phyloP scores from a whole-genome alignment of 2,797 vertebrate genomes.

The Anas acuta region DNA sequence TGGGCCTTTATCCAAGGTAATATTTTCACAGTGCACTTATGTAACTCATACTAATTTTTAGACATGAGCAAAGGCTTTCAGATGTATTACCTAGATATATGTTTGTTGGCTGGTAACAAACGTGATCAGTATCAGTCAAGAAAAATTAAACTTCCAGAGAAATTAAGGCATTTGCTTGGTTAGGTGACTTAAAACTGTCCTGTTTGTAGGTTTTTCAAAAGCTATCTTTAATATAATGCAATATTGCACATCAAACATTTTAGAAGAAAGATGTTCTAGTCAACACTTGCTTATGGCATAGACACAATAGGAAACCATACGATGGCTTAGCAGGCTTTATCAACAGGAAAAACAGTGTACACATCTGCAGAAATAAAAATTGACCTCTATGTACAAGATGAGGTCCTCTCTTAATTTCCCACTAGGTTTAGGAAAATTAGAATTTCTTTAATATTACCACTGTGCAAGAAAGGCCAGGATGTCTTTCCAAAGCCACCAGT shows the following conservation, averaged over 20 bases:
- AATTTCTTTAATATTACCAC: neutral
- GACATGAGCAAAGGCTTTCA: neutral
- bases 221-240: neutral
- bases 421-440: neutral
- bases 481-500: neutral
- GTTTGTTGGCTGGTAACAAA: neutral
- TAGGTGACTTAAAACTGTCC: neutral
- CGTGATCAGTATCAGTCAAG: neutral
- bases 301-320: neutral
- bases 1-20: neutral
- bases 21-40: neutral
- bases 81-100: neutral
- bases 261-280: neutral
- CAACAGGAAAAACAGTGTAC: neutral
- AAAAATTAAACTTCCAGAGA: neutral
- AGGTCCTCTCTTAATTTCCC: neutral
- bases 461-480: neutral
- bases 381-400: neutral
- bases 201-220: neutral
- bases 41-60: neutral
- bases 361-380: neutral
- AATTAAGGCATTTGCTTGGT: neutral
- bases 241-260: neutral
- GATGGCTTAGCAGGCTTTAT: neutral
- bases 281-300: neutral